phyloP scores from a whole-genome alignment of 2,888 invertebrate genomes.

The Lacanobia oleracea region DNA sequence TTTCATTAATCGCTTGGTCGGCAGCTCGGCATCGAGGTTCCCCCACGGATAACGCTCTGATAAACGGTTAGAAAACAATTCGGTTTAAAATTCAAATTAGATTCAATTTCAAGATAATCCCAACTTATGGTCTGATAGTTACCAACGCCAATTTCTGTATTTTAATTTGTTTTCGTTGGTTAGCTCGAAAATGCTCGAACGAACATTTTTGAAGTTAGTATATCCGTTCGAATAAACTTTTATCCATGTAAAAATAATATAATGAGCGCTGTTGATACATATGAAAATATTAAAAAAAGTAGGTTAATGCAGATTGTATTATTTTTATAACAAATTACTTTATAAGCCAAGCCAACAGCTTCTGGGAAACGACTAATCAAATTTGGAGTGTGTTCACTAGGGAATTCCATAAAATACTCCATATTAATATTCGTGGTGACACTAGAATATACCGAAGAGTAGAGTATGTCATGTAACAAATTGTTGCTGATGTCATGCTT shows the following conservation, averaged over 20 bases:
- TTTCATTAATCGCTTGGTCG: slow-evolving; percentile 66
- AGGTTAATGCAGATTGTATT: neutral
- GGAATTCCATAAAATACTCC: slow-evolving; percentile 24
- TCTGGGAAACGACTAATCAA: slow-evolving; percentile 30
- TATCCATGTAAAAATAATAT: too few relatives aligned
- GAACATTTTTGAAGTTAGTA: neutral
- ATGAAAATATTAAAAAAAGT: neutral
- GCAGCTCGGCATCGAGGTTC: slow-evolving; percentile 55
- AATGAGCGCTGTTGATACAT: too few relatives aligned
- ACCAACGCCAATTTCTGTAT: slow-evolving; percentile 23
- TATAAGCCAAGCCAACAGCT: slow-evolving; percentile 2
- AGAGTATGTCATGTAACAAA: slow-evolving; percentile 53
- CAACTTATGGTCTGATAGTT: slow-evolving; percentile 58
- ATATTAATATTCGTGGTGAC: slow-evolving; percentile 40
- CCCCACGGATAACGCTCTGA: slow-evolving; percentile 64
- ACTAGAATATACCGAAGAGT: slow-evolving; percentile 33
- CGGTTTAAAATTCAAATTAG: slow-evolving; percentile 70
- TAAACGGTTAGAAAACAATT: slow-evolving; percentile 73
- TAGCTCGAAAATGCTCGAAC: neutral
- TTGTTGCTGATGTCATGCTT: slow-evolving; percentile 81
- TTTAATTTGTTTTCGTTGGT: neutral
- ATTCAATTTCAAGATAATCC: slow-evolving; percentile 69
- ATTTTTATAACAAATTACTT: slow-evolving; percentile 17
- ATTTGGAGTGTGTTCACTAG: slow-evolving; percentile 19
- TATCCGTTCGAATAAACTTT: too few relatives aligned